Percentiles rank a stretch among this genome's conserved stretches.
Conservation (phyloP, 2,888 invertebrate species). For the Sesamia inferens region DNA sequence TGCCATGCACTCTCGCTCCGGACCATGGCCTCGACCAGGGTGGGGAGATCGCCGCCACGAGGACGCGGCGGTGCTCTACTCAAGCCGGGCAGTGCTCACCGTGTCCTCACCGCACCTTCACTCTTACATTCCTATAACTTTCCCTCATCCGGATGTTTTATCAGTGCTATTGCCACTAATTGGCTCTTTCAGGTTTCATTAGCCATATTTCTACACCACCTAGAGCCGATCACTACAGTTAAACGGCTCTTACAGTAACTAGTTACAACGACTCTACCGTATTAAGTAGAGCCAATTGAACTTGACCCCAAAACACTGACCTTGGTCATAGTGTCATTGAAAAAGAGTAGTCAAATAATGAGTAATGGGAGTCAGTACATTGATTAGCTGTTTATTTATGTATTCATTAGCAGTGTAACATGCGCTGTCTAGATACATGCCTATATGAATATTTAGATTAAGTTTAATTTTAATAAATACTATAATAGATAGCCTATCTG, state of each 20-base stretch:
- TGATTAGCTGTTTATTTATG: constrained; percentile 5
- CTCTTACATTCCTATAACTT: background rate
- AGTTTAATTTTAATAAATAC: constrained; percentile 18
- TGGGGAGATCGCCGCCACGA: too few species aligned
- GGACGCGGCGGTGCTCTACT: too few species aligned
- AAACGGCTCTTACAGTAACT: constrained; percentile 21
- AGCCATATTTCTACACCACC: background rate
- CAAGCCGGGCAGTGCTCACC: too few species aligned
- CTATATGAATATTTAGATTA: constrained; percentile 4
- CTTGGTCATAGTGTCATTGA: constrained; percentile 20
- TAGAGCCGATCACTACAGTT: constrained; percentile 14
- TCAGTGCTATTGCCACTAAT: constrained; percentile 15
- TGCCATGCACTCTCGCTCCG: too few species aligned
- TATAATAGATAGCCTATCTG: constrained; percentile 14
- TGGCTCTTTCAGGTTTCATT: constrained; percentile 1
- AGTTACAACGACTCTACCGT: constrained; percentile 21
- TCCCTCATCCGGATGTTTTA: constrained; percentile 2
- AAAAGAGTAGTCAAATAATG: constrained; percentile 23
- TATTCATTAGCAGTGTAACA: constrained; percentile 3
- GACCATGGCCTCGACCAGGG: too few species aligned
- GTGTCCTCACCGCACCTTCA: background rate
- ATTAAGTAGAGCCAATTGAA: constrained; percentile 29
- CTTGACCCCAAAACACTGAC: constrained; percentile 51
- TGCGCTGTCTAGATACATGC: background rate
- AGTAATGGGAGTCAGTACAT: constrained; percentile 23